Percentiles rank a stretch among this genome's conserved stretches.
These are phyloP conservation scores for Diphyllodes magnificus DNA, from an alignment of 2,113 vertebrate species.

Conservation along the genomic window DNA sequence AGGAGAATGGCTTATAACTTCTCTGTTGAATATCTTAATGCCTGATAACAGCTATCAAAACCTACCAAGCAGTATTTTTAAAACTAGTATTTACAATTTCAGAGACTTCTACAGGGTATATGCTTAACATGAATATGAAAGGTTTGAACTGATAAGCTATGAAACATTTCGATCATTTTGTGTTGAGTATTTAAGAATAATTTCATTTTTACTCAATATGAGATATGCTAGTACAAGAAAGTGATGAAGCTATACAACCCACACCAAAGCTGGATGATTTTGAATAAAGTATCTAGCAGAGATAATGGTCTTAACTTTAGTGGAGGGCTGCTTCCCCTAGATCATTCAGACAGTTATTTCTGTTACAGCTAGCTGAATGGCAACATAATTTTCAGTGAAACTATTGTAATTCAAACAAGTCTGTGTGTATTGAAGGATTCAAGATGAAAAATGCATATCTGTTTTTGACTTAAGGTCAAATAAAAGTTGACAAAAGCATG, in stretches of 20 bases:
- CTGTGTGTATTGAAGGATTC: neutral
- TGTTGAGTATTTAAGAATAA: neutral
- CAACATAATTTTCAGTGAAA: neutral
- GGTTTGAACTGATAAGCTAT: neutral
- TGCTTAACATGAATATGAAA: neutral
- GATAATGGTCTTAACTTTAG: neutral
- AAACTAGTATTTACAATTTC: neutral
- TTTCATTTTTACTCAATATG: neutral
- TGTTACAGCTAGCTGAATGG: slow-evolving; percentile 11
- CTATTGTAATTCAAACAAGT: neutral
- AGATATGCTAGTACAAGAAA: neutral
- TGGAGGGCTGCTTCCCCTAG: slow-evolving; percentile 2
- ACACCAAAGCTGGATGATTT: slow-evolving; percentile 13
- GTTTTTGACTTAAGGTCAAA: neutral
- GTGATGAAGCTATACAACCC: neutral
- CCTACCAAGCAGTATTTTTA: neutral
- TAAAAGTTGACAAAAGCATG: neutral
- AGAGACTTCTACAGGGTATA: neutral
- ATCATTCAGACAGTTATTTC: slow-evolving; percentile 21
- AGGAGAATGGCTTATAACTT: neutral
- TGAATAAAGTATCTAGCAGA: slow-evolving; percentile 25
- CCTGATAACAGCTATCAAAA: neutral
- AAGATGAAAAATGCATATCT: neutral
- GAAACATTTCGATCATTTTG: neutral
- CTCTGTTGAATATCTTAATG: neutral